These are phyloP conservation scores for Percopsis omiscomaycus DNA, from an alignment of 2,797 vertebrate genomes.

Conservation along the genomic window DNA sequence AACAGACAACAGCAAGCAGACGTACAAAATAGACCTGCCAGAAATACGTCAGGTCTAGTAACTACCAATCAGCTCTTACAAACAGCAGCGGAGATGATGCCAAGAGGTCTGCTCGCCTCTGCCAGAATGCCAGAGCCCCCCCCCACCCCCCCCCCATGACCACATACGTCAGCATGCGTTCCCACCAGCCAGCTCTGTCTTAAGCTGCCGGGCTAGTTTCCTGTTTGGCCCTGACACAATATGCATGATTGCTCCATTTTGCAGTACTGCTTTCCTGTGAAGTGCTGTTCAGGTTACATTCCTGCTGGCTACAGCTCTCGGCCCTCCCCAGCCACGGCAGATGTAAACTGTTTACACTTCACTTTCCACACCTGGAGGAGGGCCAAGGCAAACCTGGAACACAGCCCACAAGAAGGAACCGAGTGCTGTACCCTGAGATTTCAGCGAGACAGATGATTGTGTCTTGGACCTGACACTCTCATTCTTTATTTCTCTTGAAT, in stretches of 20 bases:
- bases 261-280: constrained; percentile 53
- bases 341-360: constrained; percentile 76
- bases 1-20: neutral
- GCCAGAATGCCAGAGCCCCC: constrained; percentile 21
- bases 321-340: constrained; percentile 63
- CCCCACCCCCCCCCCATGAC: constrained; percentile 20
- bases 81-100: constrained; percentile 25
- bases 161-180: constrained; percentile 46
- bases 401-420: constrained; percentile 70
- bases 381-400: constrained; percentile 80
- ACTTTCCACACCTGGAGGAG: constrained; percentile 69
- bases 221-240: constrained; percentile 59
- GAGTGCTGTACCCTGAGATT: constrained; percentile 53
- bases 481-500: constrained; percentile 23
- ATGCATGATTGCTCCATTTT: constrained; percentile 58
- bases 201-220: constrained; percentile 58
- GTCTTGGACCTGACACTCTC: neutral
- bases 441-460: constrained; percentile 41
- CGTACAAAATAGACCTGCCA: neutral
- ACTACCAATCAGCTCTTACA: constrained; percentile 10
- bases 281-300: constrained; percentile 68
- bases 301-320: constrained; percentile 58
- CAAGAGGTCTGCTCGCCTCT: constrained; percentile 20
- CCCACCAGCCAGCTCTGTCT: constrained; percentile 43
- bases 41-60: neutral